These are phyloP conservation scores for Xestobium rufovillosum DNA, from an alignment of 2,888 invertebrate species.

Conservation along the genomic window DNA sequence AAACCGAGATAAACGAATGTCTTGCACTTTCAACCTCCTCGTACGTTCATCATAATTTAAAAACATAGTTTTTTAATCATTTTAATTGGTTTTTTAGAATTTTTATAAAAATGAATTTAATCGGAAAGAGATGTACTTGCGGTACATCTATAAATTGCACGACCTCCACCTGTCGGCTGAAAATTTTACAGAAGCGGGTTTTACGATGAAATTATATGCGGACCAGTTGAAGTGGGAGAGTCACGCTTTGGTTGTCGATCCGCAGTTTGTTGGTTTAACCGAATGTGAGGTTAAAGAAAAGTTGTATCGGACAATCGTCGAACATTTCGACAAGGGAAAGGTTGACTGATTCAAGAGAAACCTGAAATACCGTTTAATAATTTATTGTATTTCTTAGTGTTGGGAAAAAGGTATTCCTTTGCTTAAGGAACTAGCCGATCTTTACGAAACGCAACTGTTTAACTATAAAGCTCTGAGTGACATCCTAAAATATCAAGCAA, in stretches of 20 bases:
- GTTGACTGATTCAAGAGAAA: too few relatives aligned
- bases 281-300: constrained; percentile 89
- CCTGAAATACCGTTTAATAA: background rate
- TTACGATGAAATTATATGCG: constrained; percentile 88
- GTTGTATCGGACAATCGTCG: constrained; percentile 80
- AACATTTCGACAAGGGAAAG: constrained; percentile 91
- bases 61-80: constrained; percentile 8
- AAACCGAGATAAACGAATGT: constrained; percentile 91
- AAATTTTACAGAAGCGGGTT: constrained; percentile 92
- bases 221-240: constrained; percentile 82
- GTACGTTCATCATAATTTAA: constrained; percentile 44
- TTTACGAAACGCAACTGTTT: constrained; percentile 80
- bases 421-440: constrained; percentile 77
- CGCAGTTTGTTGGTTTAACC: constrained; percentile 63
- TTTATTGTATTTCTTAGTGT: constrained; percentile 49
- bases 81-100: constrained; percentile 52
- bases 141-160: constrained; percentile 91
- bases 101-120: constrained; percentile 96
- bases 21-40: constrained; percentile 89
- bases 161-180: constrained; percentile 86
- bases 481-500: constrained; percentile 77
- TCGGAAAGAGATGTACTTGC: constrained; percentile 89
- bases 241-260: constrained; percentile 57
- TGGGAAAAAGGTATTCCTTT: constrained; percentile 95
- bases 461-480: constrained; percentile 84